These are phyloP conservation scores for Sweltsa coloradensis DNA, from an alignment of 1,140 invertebrate genomes.

Conservation along the genomic window DNA sequence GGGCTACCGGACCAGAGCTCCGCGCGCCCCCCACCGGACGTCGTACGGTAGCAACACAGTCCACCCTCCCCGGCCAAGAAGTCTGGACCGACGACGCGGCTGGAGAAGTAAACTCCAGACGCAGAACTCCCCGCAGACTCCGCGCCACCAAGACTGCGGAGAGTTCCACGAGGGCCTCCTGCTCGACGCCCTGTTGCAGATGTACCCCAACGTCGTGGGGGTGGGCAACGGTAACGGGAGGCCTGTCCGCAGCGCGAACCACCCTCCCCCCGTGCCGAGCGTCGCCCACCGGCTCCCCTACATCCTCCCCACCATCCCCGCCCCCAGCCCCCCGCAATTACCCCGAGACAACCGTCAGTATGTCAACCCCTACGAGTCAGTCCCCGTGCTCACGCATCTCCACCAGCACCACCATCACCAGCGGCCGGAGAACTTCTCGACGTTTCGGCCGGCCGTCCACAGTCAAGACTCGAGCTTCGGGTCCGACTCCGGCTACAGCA, in stretches of 20 bases:
- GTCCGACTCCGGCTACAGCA: conserved; percentile 55
- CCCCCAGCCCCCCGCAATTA: conserved; percentile 14
- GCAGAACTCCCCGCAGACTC: no score
- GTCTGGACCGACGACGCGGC: conserved; percentile 12
- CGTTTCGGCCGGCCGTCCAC: conserved; percentile 16
- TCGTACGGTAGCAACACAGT: background rate
- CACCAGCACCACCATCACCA: conserved; percentile 23
- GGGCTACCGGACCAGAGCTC: background rate
- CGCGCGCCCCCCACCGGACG: conserved; percentile 19
- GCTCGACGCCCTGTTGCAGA: conserved; percentile 45
- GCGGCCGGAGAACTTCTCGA: conserved; percentile 10
- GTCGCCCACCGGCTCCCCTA: conserved; percentile 30
- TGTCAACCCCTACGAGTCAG: conserved; percentile 38
- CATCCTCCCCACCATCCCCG: conserved; percentile 33
- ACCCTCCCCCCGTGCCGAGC: conserved; percentile 25
- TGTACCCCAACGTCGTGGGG: conserved; percentile 43
- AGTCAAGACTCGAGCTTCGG: conserved; percentile 42
- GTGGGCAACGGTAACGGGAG: background rate
- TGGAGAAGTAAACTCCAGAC: background rate
- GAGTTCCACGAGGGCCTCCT: conserved; percentile 53
- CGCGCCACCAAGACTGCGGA: conserved; percentile 17
- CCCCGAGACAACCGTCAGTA: background rate
- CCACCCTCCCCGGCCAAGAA: conserved; percentile 1
- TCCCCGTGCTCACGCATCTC: conserved; percentile 38
- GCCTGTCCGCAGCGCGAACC: conserved; percentile 5